Evolutionary conservation across 2,888 invertebrate genomes (phyloP), one percentile per base, ranked within the genome.

Genomic region (Meiosimyza platycephala): DNA sequence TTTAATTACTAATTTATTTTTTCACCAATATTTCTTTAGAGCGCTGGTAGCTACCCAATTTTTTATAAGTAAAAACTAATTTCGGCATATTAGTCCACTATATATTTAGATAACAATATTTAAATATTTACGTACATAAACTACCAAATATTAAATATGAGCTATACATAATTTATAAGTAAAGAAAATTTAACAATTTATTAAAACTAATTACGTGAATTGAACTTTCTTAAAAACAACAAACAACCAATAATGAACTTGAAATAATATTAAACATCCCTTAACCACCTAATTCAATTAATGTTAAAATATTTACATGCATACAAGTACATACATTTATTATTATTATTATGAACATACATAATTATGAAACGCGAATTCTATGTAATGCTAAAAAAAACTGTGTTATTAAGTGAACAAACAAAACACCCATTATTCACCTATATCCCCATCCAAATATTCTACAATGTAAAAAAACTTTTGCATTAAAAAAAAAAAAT

Each of bases 251-350:
- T n/a, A n/a, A 16, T n/a, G 33, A 62, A 62, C 13, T 40, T 40
- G 22, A 64, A 67, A 47, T 57, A 57, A 57, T 57, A 57, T 57
- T 57, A 6, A 57, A 15, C n/a, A 15, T 28, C 55, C 16, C 55
- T 55, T 67, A 67, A 57, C 67, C 67, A 67, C 67, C 67, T 66
- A 55, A 67, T 52, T 66, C 47, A 63, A 63, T 33, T 52, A 66
- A 55, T 67, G 57, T 55, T 67, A 71, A 72, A 79, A 79, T 78
- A 76, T 80, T 76, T 75, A 77, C 75, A 78, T 65, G 74, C 72
- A 76, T 72, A 76, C 73, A 74, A 66, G 5, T 78, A 79, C 76
- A 78, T 79, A 80, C 77, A 40, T 7, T 40, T 40, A 40, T 4
- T 40, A 40, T 40, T 40, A 40, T 40, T 40, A 40, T n/a, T n/a